A percentile compares a stretch with the other conserved stretches of the same genome.
These are phyloP conservation scores for Hemiscyllium ocellatum DNA, from an alignment of 2,113 vertebrate genomes.

Conservation along the genomic window DNA sequence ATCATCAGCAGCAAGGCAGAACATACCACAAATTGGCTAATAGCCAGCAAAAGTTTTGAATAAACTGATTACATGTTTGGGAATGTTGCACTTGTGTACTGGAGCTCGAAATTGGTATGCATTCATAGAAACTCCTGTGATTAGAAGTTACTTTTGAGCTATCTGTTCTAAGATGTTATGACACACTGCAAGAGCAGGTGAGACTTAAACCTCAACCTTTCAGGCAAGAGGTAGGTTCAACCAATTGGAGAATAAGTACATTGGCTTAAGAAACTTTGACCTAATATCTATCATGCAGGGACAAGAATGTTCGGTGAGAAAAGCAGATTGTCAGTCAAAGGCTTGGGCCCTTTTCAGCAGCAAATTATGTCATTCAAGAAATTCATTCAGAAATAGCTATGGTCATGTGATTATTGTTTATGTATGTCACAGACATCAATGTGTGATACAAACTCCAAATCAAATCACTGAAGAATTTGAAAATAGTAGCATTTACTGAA, in stretches of 20 bases:
- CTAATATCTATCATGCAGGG: background rate
- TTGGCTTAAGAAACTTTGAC: background rate
- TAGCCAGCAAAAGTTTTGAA: background rate
- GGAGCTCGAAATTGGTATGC: background rate
- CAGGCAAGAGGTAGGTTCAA: background rate
- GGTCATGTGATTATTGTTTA: background rate
- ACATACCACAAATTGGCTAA: background rate
- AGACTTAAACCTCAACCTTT: no score
- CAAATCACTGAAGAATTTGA: background rate
- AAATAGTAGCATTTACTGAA: background rate
- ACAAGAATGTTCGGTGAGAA: no score
- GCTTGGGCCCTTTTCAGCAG: background rate
- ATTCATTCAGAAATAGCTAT: constrained; percentile 6
- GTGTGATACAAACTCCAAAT: background rate
- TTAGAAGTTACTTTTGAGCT: no score
- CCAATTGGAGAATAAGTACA: background rate
- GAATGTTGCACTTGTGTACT: background rate
- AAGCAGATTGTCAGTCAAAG: no score
- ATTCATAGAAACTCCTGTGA: background rate
- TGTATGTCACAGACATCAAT: background rate
- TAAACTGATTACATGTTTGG: background rate
- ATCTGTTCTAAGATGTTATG: no score
- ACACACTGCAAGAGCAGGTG: no score
- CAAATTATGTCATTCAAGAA: background rate
- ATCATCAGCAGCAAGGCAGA: background rate